Percentiles rank a stretch among this genome's conserved stretches.
These are phyloP conservation scores for Neodon shergylaensis DNA, from an alignment of 2,113 vertebrate genomes.

Conservation along the genomic window DNA sequence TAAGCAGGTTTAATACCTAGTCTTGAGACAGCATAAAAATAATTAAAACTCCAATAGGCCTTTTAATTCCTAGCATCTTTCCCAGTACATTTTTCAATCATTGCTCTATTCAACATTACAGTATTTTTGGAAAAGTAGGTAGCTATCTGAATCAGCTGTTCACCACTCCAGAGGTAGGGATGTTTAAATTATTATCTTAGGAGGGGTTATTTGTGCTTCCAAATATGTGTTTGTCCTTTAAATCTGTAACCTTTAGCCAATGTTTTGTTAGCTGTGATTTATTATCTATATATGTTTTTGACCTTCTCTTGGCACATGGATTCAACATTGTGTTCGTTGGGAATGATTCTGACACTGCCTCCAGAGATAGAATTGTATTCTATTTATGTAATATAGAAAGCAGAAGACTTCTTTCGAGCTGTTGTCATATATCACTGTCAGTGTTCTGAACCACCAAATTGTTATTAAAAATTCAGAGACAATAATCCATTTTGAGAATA, in stretches of 20 bases:
- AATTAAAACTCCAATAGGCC: background rate
- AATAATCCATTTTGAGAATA: conserved; percentile 80
- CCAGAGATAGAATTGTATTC: conserved; percentile 73
- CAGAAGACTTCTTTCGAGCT: conserved; percentile 58
- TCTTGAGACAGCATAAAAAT: background rate
- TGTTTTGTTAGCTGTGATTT: conserved; percentile 84
- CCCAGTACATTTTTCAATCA: conserved; percentile 23
- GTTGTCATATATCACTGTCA: conserved; percentile 77
- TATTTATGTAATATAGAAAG: conserved; percentile 71
- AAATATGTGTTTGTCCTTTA: conserved; percentile 83
- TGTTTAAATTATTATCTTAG: conserved; percentile 77
- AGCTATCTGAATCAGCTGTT: conserved; percentile 75
- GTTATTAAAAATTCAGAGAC: conserved; percentile 82
- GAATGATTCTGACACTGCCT: conserved; percentile 76
- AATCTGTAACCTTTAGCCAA: conserved; percentile 86
- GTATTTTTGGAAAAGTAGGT: conserved; percentile 55
- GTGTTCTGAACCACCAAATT: conserved; percentile 81
- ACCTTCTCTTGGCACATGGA: conserved; percentile 83
- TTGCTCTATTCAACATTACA: conserved; percentile 32
- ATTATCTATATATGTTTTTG: conserved; percentile 85
- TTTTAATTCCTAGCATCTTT: background rate
- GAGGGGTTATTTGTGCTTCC: conserved; percentile 76
- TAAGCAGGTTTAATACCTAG: background rate
- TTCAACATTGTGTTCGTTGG: conserved; percentile 74
- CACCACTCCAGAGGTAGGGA: conserved; percentile 57